Evolutionary conservation across 2,888 invertebrate genomes (phyloP).

Genomic region (Uropetala carovei): DNA sequence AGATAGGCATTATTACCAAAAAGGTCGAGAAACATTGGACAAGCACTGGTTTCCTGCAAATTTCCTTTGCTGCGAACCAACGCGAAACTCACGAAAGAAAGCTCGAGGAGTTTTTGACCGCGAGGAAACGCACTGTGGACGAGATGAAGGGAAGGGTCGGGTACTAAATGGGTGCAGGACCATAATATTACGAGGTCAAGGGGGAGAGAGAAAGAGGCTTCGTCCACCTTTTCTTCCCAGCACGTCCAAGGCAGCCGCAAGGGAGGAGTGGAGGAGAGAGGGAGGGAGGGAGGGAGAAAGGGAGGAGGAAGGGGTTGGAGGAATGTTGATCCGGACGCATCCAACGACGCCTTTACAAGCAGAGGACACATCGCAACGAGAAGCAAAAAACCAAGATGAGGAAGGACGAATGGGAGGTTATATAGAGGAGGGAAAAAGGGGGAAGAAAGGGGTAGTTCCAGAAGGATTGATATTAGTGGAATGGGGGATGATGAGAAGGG

Average conservation of each 20-base stretch:
- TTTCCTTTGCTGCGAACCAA: too few species aligned
- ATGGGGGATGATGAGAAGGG: not conserved
- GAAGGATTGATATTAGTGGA: not conserved
- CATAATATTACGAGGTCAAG: not conserved
- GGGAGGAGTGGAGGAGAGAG: not conserved
- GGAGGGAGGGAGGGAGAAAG: not conserved
- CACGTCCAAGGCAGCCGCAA: not conserved
- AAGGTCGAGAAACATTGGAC: too few species aligned
- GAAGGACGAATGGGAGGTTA: not conserved
- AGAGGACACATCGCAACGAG: constrained; percentile 15
- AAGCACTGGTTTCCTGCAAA: too few species aligned
- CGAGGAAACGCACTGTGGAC: too few species aligned
- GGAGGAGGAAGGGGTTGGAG: not conserved
- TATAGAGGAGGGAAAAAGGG: not conserved
- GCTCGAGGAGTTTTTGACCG: too few species aligned
- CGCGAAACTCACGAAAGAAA: too few species aligned
- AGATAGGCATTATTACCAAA: too few species aligned
- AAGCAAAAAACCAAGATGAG: not conserved
- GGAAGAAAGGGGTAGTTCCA: not conserved
- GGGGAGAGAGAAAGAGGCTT: not conserved
- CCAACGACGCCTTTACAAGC: not conserved
- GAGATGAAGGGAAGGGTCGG: too few species aligned
- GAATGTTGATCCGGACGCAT: not conserved
- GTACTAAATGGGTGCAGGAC: too few species aligned
- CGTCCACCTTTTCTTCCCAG: not conserved